These are phyloP conservation scores for Xerus inauris DNA, from an alignment of 2,113 vertebrate species.

Conservation along the genomic window DNA sequence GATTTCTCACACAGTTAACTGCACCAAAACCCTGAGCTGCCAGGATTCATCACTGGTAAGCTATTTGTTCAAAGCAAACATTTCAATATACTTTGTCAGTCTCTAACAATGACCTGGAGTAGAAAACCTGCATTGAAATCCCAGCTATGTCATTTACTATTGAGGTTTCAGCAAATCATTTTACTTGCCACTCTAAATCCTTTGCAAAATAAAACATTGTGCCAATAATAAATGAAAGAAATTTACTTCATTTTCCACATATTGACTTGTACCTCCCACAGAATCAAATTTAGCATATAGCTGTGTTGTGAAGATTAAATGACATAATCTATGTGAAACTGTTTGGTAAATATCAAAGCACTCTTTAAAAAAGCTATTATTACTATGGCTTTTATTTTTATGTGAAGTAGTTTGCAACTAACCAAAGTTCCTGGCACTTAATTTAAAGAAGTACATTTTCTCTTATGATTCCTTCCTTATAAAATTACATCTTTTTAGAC, in stretches of 20 bases:
- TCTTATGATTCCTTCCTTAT: background rate
- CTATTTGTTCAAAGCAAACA: background rate
- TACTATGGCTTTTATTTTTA: background rate
- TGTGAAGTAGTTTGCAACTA: background rate
- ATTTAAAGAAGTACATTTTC: background rate
- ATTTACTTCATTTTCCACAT: background rate
- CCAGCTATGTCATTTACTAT: background rate
- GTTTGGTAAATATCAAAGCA: background rate
- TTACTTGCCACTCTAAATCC: background rate
- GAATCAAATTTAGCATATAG: background rate
- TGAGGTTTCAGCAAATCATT: background rate
- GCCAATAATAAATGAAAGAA: background rate
- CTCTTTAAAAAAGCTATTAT: background rate
- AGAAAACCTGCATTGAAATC: background rate
- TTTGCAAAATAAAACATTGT: background rate
- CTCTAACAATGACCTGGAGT: background rate
- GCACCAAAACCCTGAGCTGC: background rate
- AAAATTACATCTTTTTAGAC: background rate
- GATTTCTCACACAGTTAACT: background rate
- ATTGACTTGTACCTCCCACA: background rate
- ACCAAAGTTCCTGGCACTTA: background rate
- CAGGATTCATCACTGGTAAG: background rate
- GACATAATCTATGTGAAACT: background rate
- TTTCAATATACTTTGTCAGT: background rate
- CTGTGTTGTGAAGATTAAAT: background rate